phyloP scores from a whole-genome alignment of 2,797 vertebrate species.

The Telmatherina bonti region DNA sequence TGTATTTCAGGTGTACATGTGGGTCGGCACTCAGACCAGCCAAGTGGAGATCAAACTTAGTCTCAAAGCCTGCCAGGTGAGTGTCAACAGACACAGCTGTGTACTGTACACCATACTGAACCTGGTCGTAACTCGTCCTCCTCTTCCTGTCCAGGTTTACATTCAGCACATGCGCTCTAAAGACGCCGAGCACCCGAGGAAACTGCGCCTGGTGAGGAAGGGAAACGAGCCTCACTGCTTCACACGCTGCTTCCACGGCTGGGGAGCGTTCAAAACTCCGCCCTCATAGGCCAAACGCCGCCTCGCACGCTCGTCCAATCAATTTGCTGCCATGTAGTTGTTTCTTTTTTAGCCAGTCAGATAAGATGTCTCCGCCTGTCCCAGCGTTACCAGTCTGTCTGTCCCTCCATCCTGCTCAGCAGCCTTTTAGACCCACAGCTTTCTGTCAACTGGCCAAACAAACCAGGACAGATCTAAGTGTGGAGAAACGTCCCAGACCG shows the following conservation, averaged over 20 bases:
- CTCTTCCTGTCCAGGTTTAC: conserved; percentile 87
- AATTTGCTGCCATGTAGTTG: conserved; percentile 55
- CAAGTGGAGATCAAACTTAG: conserved; percentile 99
- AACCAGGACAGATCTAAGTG: neutral
- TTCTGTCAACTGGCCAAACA: neutral
- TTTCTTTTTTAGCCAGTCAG: conserved; percentile 17
- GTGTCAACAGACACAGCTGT: neutral
- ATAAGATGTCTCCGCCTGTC: conserved; percentile 28
- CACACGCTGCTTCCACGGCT: conserved; percentile 96
- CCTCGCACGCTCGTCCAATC: conserved; percentile 4
- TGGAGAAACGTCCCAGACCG: neutral
- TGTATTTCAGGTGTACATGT: conserved; percentile 94
- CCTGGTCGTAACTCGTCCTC: neutral
- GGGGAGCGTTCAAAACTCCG: conserved; percentile 91
- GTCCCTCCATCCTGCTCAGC: conserved; percentile 8
- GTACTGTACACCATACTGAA: neutral
- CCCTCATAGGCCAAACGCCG: conserved; percentile 76
- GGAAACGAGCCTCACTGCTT: conserved; percentile 96
- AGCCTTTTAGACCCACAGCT: conserved; percentile 4
- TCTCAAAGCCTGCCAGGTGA: conserved; percentile 97
- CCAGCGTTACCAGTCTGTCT: conserved; percentile 31
- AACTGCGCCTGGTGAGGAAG: conserved; percentile 95
- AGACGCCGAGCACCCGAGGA: conserved; percentile 86
- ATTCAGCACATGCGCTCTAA: conserved; percentile 98
- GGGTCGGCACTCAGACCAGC: conserved; percentile 98